Conservation (phyloP, 2,797 vertebrate species). For the Epinephelus awoara region DNA sequence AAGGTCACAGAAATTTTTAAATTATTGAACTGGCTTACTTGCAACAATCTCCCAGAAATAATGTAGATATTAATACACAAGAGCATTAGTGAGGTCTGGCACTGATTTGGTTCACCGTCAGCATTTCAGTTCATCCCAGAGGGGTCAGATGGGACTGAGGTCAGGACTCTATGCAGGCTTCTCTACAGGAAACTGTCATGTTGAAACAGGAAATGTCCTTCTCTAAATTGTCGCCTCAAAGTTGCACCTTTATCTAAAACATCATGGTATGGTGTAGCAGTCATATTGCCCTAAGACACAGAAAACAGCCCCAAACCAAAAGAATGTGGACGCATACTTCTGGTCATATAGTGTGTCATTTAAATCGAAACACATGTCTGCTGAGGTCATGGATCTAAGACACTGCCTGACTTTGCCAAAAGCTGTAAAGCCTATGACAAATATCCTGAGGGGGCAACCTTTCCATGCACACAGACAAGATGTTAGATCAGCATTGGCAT, state of each 20-base stretch:
- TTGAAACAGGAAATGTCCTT: background rate
- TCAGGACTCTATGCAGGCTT: background rate
- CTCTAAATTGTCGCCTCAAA: constrained; percentile 4
- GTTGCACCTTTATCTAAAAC: background rate
- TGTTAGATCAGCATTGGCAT: background rate
- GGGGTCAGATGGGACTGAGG: no score
- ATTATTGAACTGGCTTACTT: no score
- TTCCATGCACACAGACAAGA: background rate
- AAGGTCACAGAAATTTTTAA: no score
- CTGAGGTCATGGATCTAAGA: background rate
- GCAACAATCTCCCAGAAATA: no score
- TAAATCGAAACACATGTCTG: constrained; percentile 5
- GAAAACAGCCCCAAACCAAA: background rate
- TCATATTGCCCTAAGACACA: background rate
- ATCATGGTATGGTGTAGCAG: background rate
- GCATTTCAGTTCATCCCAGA: background rate
- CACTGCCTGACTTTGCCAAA: background rate
- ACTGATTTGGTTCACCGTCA: background rate
- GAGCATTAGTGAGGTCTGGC: no score
- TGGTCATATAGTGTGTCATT: background rate
- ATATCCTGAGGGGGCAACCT: background rate
- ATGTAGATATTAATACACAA: no score
- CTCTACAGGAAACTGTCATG: background rate
- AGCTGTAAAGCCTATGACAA: background rate
- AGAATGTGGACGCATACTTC: background rate